Conservation (phyloP, 1,140 invertebrate genomes). For the Zelostemma sp. region DNA sequence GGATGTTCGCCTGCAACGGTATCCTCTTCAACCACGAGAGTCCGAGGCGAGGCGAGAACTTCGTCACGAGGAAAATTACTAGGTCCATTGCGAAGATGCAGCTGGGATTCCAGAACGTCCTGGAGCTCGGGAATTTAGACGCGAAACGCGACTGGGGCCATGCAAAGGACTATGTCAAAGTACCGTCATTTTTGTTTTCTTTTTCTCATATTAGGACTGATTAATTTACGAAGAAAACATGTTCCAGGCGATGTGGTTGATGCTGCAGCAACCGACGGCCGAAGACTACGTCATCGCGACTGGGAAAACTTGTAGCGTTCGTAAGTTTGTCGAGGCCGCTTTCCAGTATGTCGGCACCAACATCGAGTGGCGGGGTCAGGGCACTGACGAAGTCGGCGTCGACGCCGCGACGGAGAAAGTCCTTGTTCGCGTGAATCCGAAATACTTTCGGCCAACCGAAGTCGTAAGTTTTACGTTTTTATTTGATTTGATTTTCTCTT, state of each 20-base stretch:
- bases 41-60: conserved; percentile 97
- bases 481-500: background rate
- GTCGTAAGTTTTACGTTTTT: conserved; percentile 79
- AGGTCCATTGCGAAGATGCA: conserved; percentile 96
- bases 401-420: conserved; percentile 83
- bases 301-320: conserved; percentile 93
- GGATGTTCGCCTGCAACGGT: conserved; percentile 98
- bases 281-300: conserved; percentile 99
- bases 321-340: conserved; percentile 95
- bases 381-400: conserved; percentile 88
- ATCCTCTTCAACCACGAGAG: conserved; percentile 99
- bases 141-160: conserved; percentile 99
- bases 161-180: conserved; percentile 98
- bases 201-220: conserved; percentile 69
- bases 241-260: conserved; percentile 97
- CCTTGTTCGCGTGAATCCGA: conserved; percentile 92
- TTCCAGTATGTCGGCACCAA: conserved; percentile 84
- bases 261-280: conserved; percentile 94
- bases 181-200: conserved; percentile 59
- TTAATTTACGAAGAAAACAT: conserved; percentile 89
- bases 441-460: conserved; percentile 98
- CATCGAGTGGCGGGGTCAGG: conserved; percentile 90
- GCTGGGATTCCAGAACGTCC: conserved; percentile 85
- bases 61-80: conserved; percentile 99
- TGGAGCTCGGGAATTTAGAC: conserved; percentile 97